Conservation (phyloP, 1,140 invertebrate species). For the Orchesella cincta region DNA sequence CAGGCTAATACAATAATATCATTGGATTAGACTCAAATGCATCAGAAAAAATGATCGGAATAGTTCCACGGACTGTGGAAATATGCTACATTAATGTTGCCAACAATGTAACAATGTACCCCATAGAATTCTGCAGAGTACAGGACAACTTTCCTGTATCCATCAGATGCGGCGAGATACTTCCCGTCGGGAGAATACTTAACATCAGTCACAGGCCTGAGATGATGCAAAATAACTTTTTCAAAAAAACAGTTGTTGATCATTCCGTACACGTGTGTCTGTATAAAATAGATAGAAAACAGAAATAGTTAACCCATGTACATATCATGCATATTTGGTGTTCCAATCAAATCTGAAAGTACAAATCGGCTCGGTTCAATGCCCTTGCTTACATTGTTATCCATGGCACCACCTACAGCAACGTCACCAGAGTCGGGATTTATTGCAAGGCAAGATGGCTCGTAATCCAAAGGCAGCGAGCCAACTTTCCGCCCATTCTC, state of each 20-base stretch:
- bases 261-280: constrained; percentile 81
- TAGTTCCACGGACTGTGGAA: too few species aligned
- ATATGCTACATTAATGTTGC: too few species aligned
- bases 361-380: constrained; percentile 3
- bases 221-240: constrained; percentile 73
- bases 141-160: constrained; percentile 83
- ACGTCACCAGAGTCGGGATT: constrained; percentile 69
- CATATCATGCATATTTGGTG: background rate
- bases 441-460: constrained; percentile 79
- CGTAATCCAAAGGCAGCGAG: constrained; percentile 74
- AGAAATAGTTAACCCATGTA: constrained; percentile 27
- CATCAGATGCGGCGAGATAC: constrained; percentile 86
- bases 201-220: constrained; percentile 83
- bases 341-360: too few species aligned
- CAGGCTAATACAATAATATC: constrained; percentile 65
- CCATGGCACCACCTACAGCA: constrained; percentile 77
- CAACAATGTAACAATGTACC: constrained; percentile 63
- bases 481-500: constrained; percentile 72
- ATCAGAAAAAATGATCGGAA: too few species aligned
- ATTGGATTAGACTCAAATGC: too few species aligned
- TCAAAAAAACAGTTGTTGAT: constrained; percentile 67
- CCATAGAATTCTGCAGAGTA: constrained; percentile 80
- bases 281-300: constrained; percentile 37
- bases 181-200: constrained; percentile 88
- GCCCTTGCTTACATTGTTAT: constrained; percentile 63